phyloP scores from a whole-genome alignment of 2,797 vertebrate genomes.

The Enoplosus armatus region DNA sequence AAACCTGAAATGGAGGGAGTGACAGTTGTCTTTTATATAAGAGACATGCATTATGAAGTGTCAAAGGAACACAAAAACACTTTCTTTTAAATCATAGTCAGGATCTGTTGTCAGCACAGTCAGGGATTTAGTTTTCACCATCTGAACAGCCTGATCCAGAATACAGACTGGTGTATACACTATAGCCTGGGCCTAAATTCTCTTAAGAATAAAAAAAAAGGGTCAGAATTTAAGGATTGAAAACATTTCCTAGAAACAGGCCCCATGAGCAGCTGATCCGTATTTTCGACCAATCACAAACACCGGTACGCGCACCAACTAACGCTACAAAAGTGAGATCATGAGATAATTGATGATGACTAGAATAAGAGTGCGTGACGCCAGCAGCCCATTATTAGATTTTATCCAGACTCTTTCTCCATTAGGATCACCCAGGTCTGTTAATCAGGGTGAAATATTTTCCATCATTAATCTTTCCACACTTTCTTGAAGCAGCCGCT shows the following conservation, averaged over 20 bases:
- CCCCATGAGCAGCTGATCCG: background rate
- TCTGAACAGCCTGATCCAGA: background rate
- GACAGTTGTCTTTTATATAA: background rate
- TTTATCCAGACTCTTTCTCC: constrained; percentile 2
- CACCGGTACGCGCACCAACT: background rate
- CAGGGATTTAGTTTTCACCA: background rate
- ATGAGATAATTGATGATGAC: constrained; percentile 23
- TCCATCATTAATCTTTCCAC: constrained; percentile 22
- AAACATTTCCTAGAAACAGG: background rate
- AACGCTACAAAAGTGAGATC: background rate
- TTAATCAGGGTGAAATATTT: constrained; percentile 14
- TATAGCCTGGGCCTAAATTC: background rate
- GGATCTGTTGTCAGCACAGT: background rate
- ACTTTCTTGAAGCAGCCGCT: background rate
- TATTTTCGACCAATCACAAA: background rate
- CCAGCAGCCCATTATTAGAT: constrained; percentile 18
- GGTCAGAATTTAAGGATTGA: too few relatives aligned
- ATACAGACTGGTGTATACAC: background rate
- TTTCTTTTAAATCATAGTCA: background rate
- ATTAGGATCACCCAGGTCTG: constrained; percentile 14
- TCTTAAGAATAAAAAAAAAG: too few relatives aligned
- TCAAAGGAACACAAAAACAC: background rate
- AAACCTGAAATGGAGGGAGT: constrained; percentile 2
- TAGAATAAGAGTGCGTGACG: background rate
- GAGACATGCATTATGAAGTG: background rate